Conservation (phyloP, 2,113 vertebrate species). For the Cinclus cinclus region DNA sequence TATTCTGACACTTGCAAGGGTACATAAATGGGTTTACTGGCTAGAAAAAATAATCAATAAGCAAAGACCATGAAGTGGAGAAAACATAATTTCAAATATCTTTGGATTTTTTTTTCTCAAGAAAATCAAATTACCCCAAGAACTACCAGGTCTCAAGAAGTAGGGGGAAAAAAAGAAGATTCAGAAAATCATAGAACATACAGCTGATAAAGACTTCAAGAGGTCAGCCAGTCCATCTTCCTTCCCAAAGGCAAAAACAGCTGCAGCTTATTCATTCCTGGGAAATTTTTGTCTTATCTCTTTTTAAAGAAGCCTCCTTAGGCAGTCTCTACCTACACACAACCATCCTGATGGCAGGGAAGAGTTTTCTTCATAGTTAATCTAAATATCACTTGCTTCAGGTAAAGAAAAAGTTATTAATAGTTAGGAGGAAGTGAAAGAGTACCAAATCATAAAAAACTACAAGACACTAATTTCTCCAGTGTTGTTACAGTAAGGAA, state of each 20-base stretch:
- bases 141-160: not conserved
- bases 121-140: not conserved
- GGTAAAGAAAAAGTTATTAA: not conserved
- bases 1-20: not conserved
- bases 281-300: conserved; percentile 16
- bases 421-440: not conserved
- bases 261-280: not conserved
- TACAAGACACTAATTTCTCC: not conserved
- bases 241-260: not conserved
- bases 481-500: not conserved
- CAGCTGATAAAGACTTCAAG: not conserved
- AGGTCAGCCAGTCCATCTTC: not conserved
- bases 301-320: not conserved
- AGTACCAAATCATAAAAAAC: not conserved
- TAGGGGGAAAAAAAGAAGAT: not conserved
- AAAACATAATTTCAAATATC: not conserved
- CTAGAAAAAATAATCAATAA: not conserved
- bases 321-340: not conserved
- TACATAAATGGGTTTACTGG: not conserved
- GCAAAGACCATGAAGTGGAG: not conserved
- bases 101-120: not conserved
- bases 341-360: not conserved
- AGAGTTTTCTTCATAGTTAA: not conserved
- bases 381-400: not conserved
- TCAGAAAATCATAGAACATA: not conserved